Conservation (phyloP, 2,888 invertebrate species). For the Scaptomyza polygonia region DNA sequence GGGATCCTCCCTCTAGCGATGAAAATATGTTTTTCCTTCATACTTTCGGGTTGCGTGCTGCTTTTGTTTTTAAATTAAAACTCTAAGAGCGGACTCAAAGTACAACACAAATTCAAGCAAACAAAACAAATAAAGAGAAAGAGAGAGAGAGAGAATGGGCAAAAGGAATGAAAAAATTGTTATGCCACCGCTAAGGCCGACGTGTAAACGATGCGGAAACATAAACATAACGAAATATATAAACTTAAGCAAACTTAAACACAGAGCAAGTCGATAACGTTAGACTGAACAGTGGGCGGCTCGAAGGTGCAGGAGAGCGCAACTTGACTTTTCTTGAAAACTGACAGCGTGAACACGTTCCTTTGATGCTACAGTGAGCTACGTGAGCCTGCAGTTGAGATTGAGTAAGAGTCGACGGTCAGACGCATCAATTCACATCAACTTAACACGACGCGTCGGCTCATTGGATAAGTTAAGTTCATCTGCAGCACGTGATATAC, state of each 20-base stretch:
- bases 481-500: slow-evolving; percentile 63
- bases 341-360: slow-evolving; percentile 57
- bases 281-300: slow-evolving; percentile 29
- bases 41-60: slow-evolving; percentile 34
- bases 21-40: slow-evolving; percentile 25
- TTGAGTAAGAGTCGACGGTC: slow-evolving; percentile 29
- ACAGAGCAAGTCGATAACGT: slow-evolving; percentile 55
- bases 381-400: slow-evolving; percentile 63
- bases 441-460: slow-evolving; percentile 52
- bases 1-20: slow-evolving; percentile 54
- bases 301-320: background rate
- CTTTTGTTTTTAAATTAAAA: slow-evolving; percentile 69
- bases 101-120: slow-evolving; percentile 52
- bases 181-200: slow-evolving; percentile 31
- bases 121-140: slow-evolving; percentile 24
- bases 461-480: slow-evolving; percentile 69
- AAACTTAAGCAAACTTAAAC: slow-evolving; percentile 69
- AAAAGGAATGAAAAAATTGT: background rate
- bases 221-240: slow-evolving; percentile 73
- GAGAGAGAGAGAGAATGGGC: background rate
- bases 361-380: slow-evolving; percentile 49
- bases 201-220: slow-evolving; percentile 69
- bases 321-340: slow-evolving; percentile 9
- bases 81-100: slow-evolving; percentile 50
- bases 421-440: slow-evolving; percentile 62